Conservation (phyloP, 2,113 vertebrate genomes). For the Turdus rufiventris region DNA sequence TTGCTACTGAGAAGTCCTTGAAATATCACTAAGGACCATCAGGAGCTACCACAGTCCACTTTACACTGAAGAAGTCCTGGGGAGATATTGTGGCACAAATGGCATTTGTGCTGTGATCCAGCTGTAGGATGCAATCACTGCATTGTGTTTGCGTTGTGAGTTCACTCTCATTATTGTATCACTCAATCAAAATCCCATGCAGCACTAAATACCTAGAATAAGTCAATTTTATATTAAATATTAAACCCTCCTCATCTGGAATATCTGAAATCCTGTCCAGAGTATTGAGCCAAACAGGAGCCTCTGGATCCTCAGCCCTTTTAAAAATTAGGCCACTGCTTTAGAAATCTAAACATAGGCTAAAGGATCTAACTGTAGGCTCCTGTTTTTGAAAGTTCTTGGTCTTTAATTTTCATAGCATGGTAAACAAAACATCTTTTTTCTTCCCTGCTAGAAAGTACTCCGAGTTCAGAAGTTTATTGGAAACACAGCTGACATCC, state of each 20-base stretch:
- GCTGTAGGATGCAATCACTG: not conserved
- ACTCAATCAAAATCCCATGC: not conserved
- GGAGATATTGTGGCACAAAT: not conserved
- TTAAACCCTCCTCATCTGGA: not conserved
- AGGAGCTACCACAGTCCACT: not conserved
- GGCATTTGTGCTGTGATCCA: not conserved
- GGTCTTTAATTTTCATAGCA: slow-evolving; percentile 43
- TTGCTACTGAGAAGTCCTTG: not conserved
- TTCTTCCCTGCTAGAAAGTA: slow-evolving; percentile 42
- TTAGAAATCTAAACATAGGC: not conserved
- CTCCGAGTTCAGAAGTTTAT: slow-evolving; percentile 59
- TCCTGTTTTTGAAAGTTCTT: slow-evolving; percentile 20
- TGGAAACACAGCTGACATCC: slow-evolving; percentile 59
- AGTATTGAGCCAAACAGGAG: not conserved
- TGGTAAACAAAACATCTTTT: slow-evolving; percentile 36
- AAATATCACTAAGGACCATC: not conserved
- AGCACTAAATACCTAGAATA: not conserved
- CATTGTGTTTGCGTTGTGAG: not conserved
- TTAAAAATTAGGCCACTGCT: not conserved
- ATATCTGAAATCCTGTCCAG: not conserved
- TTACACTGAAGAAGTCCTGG: not conserved
- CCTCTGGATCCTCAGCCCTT: not conserved
- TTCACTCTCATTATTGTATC: not conserved
- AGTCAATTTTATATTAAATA: not conserved
- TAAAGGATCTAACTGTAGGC: not conserved